phyloP scores from a whole-genome alignment of 2,888 invertebrate genomes.

The Drosophila mimetica region DNA sequence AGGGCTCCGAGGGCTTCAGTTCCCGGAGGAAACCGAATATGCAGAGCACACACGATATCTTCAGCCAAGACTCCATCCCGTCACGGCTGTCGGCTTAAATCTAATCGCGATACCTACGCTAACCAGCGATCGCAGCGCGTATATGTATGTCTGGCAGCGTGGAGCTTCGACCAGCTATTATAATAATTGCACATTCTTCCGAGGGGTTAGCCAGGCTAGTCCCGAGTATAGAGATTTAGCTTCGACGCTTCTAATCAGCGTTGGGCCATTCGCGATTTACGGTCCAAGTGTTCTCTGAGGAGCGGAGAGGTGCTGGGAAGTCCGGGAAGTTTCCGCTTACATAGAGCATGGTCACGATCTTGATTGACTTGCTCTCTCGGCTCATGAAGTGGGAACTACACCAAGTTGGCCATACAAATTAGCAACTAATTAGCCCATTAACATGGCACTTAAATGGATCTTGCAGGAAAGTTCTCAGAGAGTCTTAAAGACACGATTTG shows the following conservation, averaged over 20 bases:
- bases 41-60: slow-evolving; percentile 89
- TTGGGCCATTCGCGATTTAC: slow-evolving; percentile 17
- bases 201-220: slow-evolving; percentile 36
- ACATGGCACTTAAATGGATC: slow-evolving; percentile 18
- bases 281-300: slow-evolving; percentile 1
- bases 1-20: slow-evolving; percentile 93
- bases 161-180: slow-evolving; percentile 43
- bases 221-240: slow-evolving; percentile 36
- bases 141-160: slow-evolving; percentile 9
- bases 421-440: slow-evolving; percentile 38
- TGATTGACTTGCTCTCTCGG: slow-evolving; percentile 13
- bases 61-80: slow-evolving; percentile 86
- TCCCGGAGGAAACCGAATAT: slow-evolving; percentile 93
- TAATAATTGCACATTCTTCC: slow-evolving; percentile 55
- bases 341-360: slow-evolving; percentile 21
- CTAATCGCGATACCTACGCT: slow-evolving; percentile 44
- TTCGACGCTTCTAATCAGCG: slow-evolving; percentile 45
- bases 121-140: neutral
- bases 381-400: slow-evolving; percentile 25
- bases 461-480: slow-evolving; percentile 8
- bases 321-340: slow-evolving; percentile 26
- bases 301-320: neutral
- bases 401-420: slow-evolving; percentile 7
- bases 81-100: slow-evolving; percentile 36
- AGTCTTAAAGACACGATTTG: neutral